phyloP scores from a whole-genome alignment of 2,113 vertebrate species.

The Egretta garzetta region DNA sequence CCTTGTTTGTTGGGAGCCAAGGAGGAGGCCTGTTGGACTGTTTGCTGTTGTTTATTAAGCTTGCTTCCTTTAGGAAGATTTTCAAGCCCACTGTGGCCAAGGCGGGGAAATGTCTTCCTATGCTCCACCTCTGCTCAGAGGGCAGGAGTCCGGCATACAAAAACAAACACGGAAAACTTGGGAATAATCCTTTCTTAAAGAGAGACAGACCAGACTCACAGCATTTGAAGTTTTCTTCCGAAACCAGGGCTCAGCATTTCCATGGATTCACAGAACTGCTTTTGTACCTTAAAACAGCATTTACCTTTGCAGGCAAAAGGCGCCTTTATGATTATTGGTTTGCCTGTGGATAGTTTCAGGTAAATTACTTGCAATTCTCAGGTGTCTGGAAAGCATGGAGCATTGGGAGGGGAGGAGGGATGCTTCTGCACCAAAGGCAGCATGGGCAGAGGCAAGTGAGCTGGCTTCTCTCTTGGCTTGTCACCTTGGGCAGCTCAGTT shows the following conservation, averaged over 20 bases:
- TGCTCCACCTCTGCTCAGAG: constrained; percentile 7
- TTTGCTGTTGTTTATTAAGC: constrained; percentile 32
- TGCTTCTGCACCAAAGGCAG: background rate
- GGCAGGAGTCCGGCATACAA: background rate
- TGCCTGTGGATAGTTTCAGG: background rate
- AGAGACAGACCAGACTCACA: background rate
- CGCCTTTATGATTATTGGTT: background rate
- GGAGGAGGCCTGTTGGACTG: background rate
- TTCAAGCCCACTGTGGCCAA: background rate
- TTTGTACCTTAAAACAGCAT: background rate
- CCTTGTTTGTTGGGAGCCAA: background rate
- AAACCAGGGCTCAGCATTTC: background rate
- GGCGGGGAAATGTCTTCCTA: background rate
- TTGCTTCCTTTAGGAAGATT: constrained; percentile 27
- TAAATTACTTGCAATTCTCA: background rate
- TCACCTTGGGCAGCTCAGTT: background rate
- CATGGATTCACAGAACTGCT: background rate
- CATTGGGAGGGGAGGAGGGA: background rate
- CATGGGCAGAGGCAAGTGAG: background rate
- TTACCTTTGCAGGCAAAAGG: background rate
- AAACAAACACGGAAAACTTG: constrained; percentile 14
- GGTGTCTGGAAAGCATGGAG: background rate
- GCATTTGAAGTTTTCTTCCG: background rate
- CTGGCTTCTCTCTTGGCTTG: background rate
- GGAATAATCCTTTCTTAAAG: background rate